Base-by-base conservation (phyloP, 2,797 vertebrate species). In the Manis crassicaudata region DNA sequence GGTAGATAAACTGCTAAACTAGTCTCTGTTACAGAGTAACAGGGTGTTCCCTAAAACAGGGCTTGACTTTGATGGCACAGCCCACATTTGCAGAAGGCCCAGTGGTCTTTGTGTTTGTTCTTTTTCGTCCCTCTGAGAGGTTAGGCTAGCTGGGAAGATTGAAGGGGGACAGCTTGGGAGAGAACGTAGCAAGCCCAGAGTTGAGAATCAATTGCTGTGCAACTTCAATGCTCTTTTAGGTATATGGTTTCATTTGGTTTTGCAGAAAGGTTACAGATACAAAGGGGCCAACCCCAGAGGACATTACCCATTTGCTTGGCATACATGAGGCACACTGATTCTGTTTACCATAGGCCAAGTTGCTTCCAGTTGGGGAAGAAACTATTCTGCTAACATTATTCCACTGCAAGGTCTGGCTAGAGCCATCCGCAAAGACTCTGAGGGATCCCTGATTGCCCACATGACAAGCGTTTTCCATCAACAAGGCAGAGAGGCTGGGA, bases 391-490 rank as follows among this genome's bases (percentile, higher is more conserved):
- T 83, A 56, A 56, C 67, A 3, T 35, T 89, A 73, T 37, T 90
- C 83, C 13, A 10, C 29, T 70, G 52, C 37, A 52, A 81, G 54
- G 11, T 87, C 88, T 95, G 68, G 7, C 58, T 65, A 40, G 88
- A 96, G 43, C 58, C 65, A 52, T 84, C 79, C 96, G 73, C 16
- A 7, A 82, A 79, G 46, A 81, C 58, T 87, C 21, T 88, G 5
- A 68, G 84, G 84, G 76, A 52, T 56, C 46, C 56, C 56, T 23
- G 29, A 32, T 50, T 77, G 54, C 35, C 58, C 2, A 1, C 35
- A 67, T 83, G 75, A 95, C 54, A 58, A 23, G 54, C 63, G 62
- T 95, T 94, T 88, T 95, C 95, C 65, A 73, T 95, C 93, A 90
- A 52, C 52, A 83, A 63, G 58, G 50, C 43, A 21, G 3, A 75